Evolutionary conservation across 2,797 vertebrate species (phyloP).

Genomic region (Hirundo rustica): DNA sequence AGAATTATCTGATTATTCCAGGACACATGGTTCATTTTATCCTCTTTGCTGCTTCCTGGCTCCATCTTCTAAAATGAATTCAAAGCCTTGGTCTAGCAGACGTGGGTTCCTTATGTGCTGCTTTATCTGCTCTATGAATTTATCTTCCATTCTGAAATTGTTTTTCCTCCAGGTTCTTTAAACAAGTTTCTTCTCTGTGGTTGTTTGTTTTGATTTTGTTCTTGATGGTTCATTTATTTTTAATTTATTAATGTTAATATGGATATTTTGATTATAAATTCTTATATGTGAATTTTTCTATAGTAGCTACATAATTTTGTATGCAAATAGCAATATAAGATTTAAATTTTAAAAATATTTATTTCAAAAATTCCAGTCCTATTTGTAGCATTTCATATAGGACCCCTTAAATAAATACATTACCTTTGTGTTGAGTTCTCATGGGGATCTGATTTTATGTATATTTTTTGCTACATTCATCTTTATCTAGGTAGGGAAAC

Average conservation of each 20-base stretch:
- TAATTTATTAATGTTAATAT: not conserved
- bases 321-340: not conserved
- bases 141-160: not conserved
- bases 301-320: not conserved
- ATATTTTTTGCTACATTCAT: not conserved
- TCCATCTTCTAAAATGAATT: conserved; percentile 2
- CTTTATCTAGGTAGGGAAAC: not conserved
- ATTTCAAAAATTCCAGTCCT: not conserved
- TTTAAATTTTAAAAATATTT: not conserved
- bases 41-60: conserved; percentile 17
- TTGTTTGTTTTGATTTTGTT: not conserved
- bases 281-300: not conserved
- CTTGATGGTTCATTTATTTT: not conserved
- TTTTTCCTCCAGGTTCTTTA: not conserved
- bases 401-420: not conserved
- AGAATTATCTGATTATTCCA: conserved; percentile 31
- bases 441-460: not conserved
- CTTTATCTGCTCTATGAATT: not conserved
- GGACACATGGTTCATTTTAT: conserved; percentile 28
- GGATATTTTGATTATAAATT: not conserved
- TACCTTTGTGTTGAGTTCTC: not conserved
- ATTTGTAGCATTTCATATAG: not conserved
- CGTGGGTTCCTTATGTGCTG: not conserved
- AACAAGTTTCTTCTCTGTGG: not conserved
- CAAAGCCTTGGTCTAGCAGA: not conserved